Percentiles rank a stretch among this genome's conserved stretches.
These are phyloP conservation scores for Armadillidium nasatum DNA, from an alignment of 1,140 invertebrate species.

Conservation along the genomic window DNA sequence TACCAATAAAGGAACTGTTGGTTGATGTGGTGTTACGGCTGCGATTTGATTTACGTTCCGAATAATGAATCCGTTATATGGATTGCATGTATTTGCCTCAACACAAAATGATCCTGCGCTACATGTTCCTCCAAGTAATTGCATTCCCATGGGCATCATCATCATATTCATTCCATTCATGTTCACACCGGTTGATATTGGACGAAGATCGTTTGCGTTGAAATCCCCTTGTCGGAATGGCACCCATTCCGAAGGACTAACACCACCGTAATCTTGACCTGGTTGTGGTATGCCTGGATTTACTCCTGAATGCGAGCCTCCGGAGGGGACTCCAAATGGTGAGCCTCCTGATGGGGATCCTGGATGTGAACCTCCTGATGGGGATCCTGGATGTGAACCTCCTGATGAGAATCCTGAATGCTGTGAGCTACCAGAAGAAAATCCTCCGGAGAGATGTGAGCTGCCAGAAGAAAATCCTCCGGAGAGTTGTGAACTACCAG, in stretches of 20 bases:
- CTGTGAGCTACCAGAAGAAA: neutral
- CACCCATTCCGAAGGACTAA: neutral
- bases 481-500: neutral
- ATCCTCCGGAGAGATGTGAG: neutral
- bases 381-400: neutral
- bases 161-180: constrained; percentile 20
- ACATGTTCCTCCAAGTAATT: constrained; percentile 19
- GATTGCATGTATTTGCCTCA: constrained; percentile 19
- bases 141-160: constrained; percentile 2
- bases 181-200: neutral
- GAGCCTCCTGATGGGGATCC: neutral
- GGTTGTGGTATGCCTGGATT: neutral
- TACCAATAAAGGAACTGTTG: constrained; percentile 25
- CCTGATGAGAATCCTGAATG: neutral
- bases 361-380: neutral
- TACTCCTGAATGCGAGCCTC: neutral
- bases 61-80: constrained; percentile 30
- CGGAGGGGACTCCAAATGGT: neutral
- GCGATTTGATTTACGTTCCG: constrained; percentile 7
- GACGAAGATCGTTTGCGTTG: neutral
- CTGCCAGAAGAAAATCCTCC: neutral
- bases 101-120: constrained; percentile 32
- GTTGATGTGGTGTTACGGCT: constrained; percentile 19
- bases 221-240: neutral
- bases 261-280: neutral